Conservation (phyloP, 2,113 vertebrate genomes). For the Aythya baeri region DNA sequence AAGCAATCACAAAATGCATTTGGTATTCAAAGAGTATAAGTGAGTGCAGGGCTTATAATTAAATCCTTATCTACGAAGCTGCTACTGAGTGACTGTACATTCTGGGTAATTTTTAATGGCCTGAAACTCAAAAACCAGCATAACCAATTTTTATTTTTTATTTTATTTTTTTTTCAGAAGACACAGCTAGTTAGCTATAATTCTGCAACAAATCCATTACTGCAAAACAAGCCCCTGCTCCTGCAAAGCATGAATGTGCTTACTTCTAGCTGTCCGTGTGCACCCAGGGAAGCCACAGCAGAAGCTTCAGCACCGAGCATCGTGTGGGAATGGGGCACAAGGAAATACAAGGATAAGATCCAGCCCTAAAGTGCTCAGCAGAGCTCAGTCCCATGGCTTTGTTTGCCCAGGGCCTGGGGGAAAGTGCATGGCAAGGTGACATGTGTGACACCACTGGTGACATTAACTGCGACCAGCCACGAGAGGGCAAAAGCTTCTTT, state of each 20-base stretch:
- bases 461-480: neutral
- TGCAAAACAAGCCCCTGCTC: conserved; percentile 53
- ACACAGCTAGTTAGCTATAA: conserved; percentile 60
- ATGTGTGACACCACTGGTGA: neutral
- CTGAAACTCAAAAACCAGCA: conserved; percentile 64
- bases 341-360: neutral
- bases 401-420: neutral
- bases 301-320: neutral
- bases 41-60: conserved; percentile 68
- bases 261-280: neutral
- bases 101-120: conserved; percentile 72
- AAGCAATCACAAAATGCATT: conserved; percentile 71
- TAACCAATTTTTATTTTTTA: neutral
- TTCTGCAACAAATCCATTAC: conserved; percentile 68
- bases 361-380: neutral
- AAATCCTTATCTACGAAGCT: conserved; percentile 69
- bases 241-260: conserved; percentile 22
- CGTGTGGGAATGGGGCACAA: neutral
- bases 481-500: neutral
- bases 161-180: conserved; percentile 24
- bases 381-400: neutral
- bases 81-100: conserved; percentile 65
- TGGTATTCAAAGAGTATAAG: conserved; percentile 71
- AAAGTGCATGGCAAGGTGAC: neutral
- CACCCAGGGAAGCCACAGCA: neutral